A percentile compares a stretch with the other conserved stretches of the same genome.
These are phyloP conservation scores for Gerris buenoi DNA, from an alignment of 1,140 invertebrate genomes.

Conservation along the genomic window DNA sequence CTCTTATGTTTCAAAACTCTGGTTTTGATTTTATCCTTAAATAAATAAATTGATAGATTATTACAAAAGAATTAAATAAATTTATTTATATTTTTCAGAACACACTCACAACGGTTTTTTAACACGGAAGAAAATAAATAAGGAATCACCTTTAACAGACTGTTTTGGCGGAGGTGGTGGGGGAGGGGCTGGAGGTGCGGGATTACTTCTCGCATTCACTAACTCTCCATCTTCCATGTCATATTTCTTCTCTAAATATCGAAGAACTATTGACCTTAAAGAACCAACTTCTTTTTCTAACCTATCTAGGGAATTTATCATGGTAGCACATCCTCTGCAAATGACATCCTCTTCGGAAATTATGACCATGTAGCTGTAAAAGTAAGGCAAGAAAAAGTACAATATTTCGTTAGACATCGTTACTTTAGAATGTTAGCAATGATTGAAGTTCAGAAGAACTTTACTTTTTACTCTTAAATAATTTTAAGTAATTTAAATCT, in stretches of 20 bases:
- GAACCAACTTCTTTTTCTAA: constrained; percentile 28
- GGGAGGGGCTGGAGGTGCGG: constrained; percentile 23
- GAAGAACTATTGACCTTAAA: constrained; percentile 24
- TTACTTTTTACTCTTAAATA: too few relatives aligned
- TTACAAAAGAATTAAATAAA: too few relatives aligned
- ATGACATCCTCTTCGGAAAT: constrained; percentile 33
- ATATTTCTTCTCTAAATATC: constrained; percentile 31
- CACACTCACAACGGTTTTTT: too few relatives aligned
- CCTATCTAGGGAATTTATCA: constrained; percentile 31
- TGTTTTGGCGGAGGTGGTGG: not conserved
- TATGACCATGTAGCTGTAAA: constrained; percentile 31
- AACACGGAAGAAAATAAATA: too few relatives aligned
- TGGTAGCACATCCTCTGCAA: constrained; percentile 30
- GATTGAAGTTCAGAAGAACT: too few relatives aligned
- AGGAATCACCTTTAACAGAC: not conserved
- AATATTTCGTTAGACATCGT: too few relatives aligned
- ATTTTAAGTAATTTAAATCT: too few relatives aligned
- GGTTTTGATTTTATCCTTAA: too few relatives aligned
- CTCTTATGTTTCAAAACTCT: too few relatives aligned
- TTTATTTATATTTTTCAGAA: too few relatives aligned
- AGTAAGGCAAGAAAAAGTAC: constrained; percentile 9
- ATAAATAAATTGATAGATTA: too few relatives aligned
- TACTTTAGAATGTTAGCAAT: too few relatives aligned
- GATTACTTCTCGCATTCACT: constrained; percentile 19
- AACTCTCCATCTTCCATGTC: constrained; percentile 29